Evolutionary conservation across 2,797 vertebrate species (phyloP).

Genomic region (Cyprinella venusta): DNA sequence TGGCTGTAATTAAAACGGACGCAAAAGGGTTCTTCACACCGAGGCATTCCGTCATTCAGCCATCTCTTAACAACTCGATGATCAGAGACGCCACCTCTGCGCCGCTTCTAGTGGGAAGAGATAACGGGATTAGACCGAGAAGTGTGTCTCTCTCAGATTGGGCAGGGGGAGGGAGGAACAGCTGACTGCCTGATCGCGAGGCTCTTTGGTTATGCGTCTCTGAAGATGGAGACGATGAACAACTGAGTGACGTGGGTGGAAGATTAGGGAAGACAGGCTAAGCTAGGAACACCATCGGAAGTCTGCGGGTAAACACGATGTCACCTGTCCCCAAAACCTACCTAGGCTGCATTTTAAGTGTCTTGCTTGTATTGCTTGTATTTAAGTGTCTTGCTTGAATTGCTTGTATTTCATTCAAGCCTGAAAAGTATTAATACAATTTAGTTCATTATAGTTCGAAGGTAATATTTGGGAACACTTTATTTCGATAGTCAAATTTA

Average conservation of each 20-base stretch:
- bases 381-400: too few relatives aligned
- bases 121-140: constrained; percentile 36
- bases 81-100: constrained; percentile 41
- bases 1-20: constrained; percentile 56
- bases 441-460: background rate
- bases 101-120: constrained; percentile 26
- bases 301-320: background rate
- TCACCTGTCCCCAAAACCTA: background rate
- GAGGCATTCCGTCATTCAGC: constrained; percentile 45
- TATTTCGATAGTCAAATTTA: too few relatives aligned
- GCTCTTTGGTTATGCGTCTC: constrained; percentile 8
- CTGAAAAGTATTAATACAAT: background rate
- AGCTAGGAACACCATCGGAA: constrained; percentile 12
- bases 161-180: constrained; percentile 9
- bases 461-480: background rate
- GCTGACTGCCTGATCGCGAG: background rate
- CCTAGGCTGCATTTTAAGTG: background rate
- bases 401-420: background rate
- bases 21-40: constrained; percentile 49
- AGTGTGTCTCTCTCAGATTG: constrained; percentile 27
- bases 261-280: constrained; percentile 68
- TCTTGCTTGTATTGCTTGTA: too few relatives aligned
- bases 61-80: constrained; percentile 43
- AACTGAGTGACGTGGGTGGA: constrained; percentile 62
- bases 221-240: constrained; percentile 19